Base-by-base conservation (phyloP, 1,140 invertebrate genomes). In the Leptoteleia sp. region DNA sequence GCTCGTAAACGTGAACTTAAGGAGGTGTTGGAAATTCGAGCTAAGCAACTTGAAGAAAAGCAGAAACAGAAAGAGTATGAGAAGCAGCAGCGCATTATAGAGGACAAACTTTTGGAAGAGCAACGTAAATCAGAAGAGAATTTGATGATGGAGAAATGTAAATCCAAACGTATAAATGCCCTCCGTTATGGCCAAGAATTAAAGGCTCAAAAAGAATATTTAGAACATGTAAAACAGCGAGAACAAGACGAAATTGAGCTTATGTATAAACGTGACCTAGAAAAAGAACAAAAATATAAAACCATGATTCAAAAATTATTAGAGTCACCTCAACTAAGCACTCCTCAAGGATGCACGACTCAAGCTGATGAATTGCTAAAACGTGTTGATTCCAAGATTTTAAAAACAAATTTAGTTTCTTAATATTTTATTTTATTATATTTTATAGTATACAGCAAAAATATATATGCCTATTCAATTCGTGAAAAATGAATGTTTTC, bases 31-130 rank as follows among this genome's bases (percentile, higher is more conserved):
- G 64, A 81, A 42, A 35, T 73, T 35, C 65, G 82, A n/a, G 64
- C 62, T 7, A 61, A 70, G 8, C 82, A 83, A 61, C 16, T 83
- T 6, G 9, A 52, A 22, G 80, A 78, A 33, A 83, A 81, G 25
- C 19, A 70, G 12, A 35, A 76, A 57, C 50, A 43, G 19, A 61
- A 54, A 54, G 40, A 80, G 33, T 54, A 29, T 0, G 79, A 83
- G 17, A 76, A 38, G 35, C 17, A 55, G 9, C 38, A 72, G 12
- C 57, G 68, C 0, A 22, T 45, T 17, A 15, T 59, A 13, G 80
- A 83, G 50, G 45, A 75, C 11, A 79, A 73, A 16, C 4, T 72
- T 7, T 13, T 81, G 0, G 38, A 71, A 9, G 70, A 83, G 19
- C 54, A 81, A 37, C 22, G 17, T 8, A 62, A 77, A 42, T 25